Evolutionary conservation across 2,797 vertebrate genomes (phyloP).

Genomic region (Mus caroli): DNA sequence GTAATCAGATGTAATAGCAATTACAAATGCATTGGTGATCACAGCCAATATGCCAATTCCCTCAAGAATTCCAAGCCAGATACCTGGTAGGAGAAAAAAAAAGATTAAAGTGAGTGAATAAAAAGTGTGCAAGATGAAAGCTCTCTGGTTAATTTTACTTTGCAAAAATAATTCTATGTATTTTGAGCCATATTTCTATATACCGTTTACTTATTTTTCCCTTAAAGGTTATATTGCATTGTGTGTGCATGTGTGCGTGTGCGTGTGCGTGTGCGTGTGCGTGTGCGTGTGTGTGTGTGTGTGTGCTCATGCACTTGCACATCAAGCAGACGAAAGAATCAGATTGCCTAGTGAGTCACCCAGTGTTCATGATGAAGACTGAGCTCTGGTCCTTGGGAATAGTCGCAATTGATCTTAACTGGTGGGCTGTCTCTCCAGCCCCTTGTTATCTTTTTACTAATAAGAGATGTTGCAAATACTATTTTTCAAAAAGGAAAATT

Average conservation of each 20-base stretch:
- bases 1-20: conserved; percentile 99
- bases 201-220: background rate
- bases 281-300: no score
- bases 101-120: conserved; percentile 37
- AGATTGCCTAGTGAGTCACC: background rate
- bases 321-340: background rate
- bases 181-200: background rate
- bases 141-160: background rate
- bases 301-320: background rate
- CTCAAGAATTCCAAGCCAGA: conserved; percentile 99
- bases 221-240: background rate
- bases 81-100: conserved; percentile 90
- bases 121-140: background rate
- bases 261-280: no score
- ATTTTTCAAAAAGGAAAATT: background rate
- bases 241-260: no score
- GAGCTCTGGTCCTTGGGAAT: background rate
- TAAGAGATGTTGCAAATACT: background rate
- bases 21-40: conserved; percentile 99
- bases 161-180: conserved; percentile 24
- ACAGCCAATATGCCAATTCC: conserved; percentile 98
- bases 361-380: background rate
- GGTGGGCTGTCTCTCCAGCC: background rate
- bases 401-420: background rate
- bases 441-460: background rate